Evolutionary conservation across 2,797 vertebrate genomes (phyloP).

Genomic region (Lepus townsendii): DNA sequence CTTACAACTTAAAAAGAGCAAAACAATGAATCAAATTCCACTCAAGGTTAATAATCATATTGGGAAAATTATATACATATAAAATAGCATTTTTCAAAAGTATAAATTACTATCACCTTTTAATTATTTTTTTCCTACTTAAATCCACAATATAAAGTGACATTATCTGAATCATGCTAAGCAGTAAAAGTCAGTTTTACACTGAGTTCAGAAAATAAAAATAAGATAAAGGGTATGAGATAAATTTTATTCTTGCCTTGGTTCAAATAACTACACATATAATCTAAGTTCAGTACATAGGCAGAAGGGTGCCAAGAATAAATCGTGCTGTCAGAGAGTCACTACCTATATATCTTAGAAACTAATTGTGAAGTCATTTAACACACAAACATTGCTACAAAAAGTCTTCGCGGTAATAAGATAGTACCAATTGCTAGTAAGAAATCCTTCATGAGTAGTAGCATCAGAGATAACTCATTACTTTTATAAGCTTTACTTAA

Average conservation of each 20-base stretch:
- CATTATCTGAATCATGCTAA: conserved; percentile 56
- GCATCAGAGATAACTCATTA: background rate
- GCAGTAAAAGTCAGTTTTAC: background rate
- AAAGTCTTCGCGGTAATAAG: background rate
- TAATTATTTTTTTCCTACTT: conserved; percentile 21
- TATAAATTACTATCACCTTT: conserved; percentile 24
- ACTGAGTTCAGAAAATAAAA: conserved; percentile 39
- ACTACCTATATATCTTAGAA: background rate
- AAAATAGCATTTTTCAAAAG: conserved; percentile 27
- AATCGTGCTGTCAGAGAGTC: background rate
- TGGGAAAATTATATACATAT: background rate
- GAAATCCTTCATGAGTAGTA: background rate
- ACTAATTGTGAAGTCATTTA: background rate
- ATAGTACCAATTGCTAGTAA: background rate
- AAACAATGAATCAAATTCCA: conserved; percentile 9
- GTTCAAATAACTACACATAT: background rate
- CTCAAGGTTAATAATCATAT: background rate
- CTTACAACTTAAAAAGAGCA: conserved; percentile 17
- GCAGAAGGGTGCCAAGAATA: background rate
- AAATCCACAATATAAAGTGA: background rate
- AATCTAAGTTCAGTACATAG: background rate
- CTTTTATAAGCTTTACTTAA: background rate
- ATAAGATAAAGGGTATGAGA: background rate
- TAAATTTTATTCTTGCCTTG: conserved; percentile 26
- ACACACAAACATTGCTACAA: background rate